Evolutionary conservation across 1,140 invertebrate species (phyloP), one percentile per base, ranked within the genome.

Genomic region (Chironomus striatipennis): DNA sequence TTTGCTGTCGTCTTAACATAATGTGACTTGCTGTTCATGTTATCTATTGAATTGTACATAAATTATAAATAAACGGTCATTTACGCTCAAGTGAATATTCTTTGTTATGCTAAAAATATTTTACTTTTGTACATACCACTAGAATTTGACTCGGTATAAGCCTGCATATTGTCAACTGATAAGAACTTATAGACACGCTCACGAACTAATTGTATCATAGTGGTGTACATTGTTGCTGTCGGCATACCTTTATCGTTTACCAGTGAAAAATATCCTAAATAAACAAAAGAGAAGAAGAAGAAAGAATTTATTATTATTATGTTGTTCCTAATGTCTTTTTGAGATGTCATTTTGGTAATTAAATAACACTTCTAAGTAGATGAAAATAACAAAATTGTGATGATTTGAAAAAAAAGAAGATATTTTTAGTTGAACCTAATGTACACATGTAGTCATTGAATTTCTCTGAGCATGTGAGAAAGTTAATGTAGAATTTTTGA

Each of bases 121-220:
- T 70, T 18, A 20, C 20, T 20, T 20, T 70, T 70, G 6, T 77
- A 79, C n/a, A 74, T 79, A 73, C 72, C 76, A 73, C 76, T 78
- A 20, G 77, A 74, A 34, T 78, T 76, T 15, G 81, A 82, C 75
- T 82, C 81, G 1, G 77, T 81, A 67, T 81, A 82, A 8, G 81
- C 81, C 43, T 79, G 77, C 79, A 82, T 79, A 74, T 81, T 82
- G 70, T 82, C 81, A 74, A 82, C 81, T 17, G 81, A 82, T 4
- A 78, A 77, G 70, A 82, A 82, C 77, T 82, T 82, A 74, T 79
- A 81, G 17, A 82, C 81, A n/a, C 81, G 77, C 73, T 82, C 81
- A 0, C 81, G 79, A 20, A 82, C 81, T 75, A 82, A 43, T 73
- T 82, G 81, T 73, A 81, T 79, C 20, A 82, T 76, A 0, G 81